Base-by-base conservation (phyloP, 2,113 vertebrate species). In the Zosterops pallidus region DNA sequence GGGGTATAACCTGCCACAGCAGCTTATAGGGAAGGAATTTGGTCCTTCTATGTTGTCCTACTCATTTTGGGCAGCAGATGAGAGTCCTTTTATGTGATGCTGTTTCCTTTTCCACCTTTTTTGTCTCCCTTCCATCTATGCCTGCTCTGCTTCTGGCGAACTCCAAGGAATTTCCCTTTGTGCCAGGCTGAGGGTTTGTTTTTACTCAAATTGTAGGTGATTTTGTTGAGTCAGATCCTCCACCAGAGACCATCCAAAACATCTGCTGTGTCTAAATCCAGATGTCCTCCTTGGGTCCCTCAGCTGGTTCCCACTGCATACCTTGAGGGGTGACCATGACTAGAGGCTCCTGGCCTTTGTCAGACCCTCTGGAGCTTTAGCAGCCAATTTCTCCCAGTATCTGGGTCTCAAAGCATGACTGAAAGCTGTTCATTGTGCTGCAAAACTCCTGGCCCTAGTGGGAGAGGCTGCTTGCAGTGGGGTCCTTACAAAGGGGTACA, bases 301-400 rank as follows among this genome's bases (percentile, higher is more conserved):
- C 5, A 76, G 23, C 41, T 77, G 55, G 59, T 56, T 55, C 52
- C 19, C 12, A 5, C 44, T 65, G 33, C 55, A 14, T 1, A 1
- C 5, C 12, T n/a, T 3, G 0, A 82, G 25, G 47, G 9, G 4
- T n/a, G 79, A 59, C 47, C 4, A 3, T 15, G n/a, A 18, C 18
- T 60, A 33, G 37, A 46, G 13, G 10, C 9, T 84, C 16, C 22
- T 63, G 49, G 37, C 18, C 47, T 71, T 39, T 42, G 47, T 62
- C 76, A 86, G 62, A 67, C 26, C 31, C 15, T 75, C 26, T 85
- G 71, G 79, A 88, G 28, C 42, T 75, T 63, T 35, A 28, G 25
- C 62, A 72, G n/a, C 15, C 0, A 0, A 56, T 77, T 80, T 68
- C 3, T 5, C 11, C 14, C 4, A 2, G 12, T 9, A 22, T 5